Percentiles rank a stretch among this genome's conserved stretches.
phyloP scores from a whole-genome alignment of 2,113 vertebrate genomes.

The Paratilapia polleni region DNA sequence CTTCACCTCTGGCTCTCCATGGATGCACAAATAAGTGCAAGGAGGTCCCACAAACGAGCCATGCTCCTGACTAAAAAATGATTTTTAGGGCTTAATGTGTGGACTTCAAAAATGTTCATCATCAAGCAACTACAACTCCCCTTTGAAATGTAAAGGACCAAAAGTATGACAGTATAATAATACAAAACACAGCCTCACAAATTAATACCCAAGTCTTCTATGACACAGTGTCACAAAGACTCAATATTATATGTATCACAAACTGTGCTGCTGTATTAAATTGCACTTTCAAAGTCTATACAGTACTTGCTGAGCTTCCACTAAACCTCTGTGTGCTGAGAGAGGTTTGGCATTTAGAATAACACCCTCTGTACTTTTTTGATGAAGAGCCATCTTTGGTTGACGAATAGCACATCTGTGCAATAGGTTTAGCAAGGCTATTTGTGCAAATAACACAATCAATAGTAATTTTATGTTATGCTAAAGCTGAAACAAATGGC shows the following conservation, averaged over 20 bases:
- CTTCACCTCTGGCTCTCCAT: not conserved
- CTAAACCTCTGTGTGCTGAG: not conserved
- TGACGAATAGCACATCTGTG: slow-evolving; percentile 1
- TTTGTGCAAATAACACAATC: slow-evolving; percentile 30
- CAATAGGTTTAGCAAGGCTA: not conserved
- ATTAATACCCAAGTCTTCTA: not conserved
- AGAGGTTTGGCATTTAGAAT: not conserved
- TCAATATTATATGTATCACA: slow-evolving; percentile 6
- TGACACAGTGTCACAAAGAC: not conserved
- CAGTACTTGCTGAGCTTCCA: not conserved
- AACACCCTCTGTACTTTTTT: not conserved
- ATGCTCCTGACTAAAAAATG: not conserved
- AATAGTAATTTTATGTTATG: slow-evolving; percentile 27
- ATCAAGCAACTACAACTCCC: not conserved
- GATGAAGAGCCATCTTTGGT: slow-evolving; percentile 7
- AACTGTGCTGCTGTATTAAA: not conserved
- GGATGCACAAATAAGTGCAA: not conserved
- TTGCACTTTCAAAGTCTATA: not conserved
- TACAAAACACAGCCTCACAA: not conserved
- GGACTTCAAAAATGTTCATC: not conserved
- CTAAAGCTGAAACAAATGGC: slow-evolving; percentile 20
- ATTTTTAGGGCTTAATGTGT: not conserved
- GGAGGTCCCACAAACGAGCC: not conserved
- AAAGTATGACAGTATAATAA: not conserved
- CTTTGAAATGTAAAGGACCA: not conserved